Evolutionary conservation across 30 jellyfish, hydroid and myxozoan genomes (phyloP).

Genomic region (Mastigias papua): DNA sequence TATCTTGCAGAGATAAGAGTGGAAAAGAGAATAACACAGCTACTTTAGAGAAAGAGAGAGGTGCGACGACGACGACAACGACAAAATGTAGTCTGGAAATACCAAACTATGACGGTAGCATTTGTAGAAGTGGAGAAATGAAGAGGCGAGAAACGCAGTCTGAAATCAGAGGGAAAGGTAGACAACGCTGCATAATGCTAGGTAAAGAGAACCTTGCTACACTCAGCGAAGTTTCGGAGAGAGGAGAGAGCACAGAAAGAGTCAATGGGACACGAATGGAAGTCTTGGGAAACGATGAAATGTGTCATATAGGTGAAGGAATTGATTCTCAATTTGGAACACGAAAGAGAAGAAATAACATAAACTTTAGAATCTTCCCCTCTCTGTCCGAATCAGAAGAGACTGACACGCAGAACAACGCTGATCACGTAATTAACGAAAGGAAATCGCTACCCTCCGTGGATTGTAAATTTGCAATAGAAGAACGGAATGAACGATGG

Average conservation of each 20-base stretch:
- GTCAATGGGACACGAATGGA: not conserved
- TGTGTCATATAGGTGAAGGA: not conserved
- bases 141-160: not conserved
- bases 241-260: not conserved
- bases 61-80: not conserved
- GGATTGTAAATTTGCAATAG: not conserved
- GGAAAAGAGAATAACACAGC: not conserved
- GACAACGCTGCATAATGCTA: not conserved
- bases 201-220: not conserved
- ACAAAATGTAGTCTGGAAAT: not conserved
- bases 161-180: not conserved
- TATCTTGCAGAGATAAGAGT: not conserved
- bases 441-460: not conserved
- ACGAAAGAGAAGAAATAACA: not conserved
- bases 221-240: slow-evolving; percentile 6
- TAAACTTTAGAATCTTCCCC: not conserved
- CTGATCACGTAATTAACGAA: not conserved
- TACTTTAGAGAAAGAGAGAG: not conserved
- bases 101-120: not conserved
- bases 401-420: not conserved
- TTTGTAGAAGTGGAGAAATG: not conserved
- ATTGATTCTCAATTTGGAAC: not conserved
- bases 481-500: not conserved
- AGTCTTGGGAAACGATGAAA: not conserved
- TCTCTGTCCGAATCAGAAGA: not conserved